These are phyloP conservation scores for Stomorhina lunata DNA, from an alignment of 2,888 invertebrate species.

Conservation along the genomic window DNA sequence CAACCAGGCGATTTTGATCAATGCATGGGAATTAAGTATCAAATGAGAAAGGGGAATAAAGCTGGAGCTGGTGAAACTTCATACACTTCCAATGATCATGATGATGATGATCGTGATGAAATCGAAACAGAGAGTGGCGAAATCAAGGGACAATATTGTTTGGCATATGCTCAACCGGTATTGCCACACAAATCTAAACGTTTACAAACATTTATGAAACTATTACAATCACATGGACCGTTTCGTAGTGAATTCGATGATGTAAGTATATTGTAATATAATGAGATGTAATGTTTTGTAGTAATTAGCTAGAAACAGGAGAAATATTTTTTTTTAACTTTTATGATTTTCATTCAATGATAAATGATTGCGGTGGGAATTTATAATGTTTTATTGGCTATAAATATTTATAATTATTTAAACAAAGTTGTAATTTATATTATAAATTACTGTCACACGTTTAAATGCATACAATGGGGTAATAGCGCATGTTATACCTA, in stretches of 20 bases:
- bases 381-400: background rate
- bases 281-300: constrained; percentile 11
- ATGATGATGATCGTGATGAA: constrained; percentile 44
- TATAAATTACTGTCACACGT: background rate
- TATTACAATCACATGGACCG: constrained; percentile 84
- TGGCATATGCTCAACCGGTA: constrained; percentile 83
- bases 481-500: too few species aligned
- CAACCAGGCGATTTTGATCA: constrained; percentile 83
- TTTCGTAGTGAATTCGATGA: constrained; percentile 85
- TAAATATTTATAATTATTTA: too few species aligned
- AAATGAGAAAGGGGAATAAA: too few species aligned
- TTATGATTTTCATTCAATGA: background rate
- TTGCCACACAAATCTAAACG: constrained; percentile 80
- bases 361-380: constrained; percentile 15
- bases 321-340: background rate
- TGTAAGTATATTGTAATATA: constrained; percentile 81
- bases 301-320: too few species aligned
- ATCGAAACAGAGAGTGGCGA: constrained; percentile 60
- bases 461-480: too few species aligned
- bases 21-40: constrained; percentile 73
- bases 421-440: background rate
- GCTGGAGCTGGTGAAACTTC: constrained; percentile 52
- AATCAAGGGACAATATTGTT: constrained; percentile 83
- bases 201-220: constrained; percentile 80
- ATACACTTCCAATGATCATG: constrained; percentile 20